A percentile compares a stretch with the other conserved stretches of the same genome.
These are phyloP conservation scores for Clistopyga incitator DNA, from an alignment of 2,888 invertebrate species.

Conservation along the genomic window DNA sequence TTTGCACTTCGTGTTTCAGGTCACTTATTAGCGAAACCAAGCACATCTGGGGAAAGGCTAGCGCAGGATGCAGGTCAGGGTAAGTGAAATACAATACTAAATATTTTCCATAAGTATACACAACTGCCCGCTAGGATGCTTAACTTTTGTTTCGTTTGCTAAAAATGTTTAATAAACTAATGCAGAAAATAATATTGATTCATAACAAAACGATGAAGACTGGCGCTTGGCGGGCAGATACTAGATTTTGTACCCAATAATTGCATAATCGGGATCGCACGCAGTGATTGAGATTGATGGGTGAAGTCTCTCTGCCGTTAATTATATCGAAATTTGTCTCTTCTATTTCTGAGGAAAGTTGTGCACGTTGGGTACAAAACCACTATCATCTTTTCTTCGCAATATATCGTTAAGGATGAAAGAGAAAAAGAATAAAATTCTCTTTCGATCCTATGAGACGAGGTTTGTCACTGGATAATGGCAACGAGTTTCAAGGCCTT, in stretches of 20 bases:
- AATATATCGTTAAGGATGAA: slow-evolving; percentile 38
- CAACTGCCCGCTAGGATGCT: slow-evolving; percentile 72
- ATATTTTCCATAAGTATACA: slow-evolving; percentile 61
- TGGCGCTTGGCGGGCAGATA: slow-evolving; percentile 30
- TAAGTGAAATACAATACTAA: slow-evolving; percentile 75
- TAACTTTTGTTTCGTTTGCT: slow-evolving; percentile 11
- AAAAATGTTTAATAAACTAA: neutral
- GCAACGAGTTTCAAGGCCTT: slow-evolving; percentile 37
- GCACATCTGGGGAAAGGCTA: slow-evolving; percentile 83
- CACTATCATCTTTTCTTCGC: slow-evolving; percentile 52
- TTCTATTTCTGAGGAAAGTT: slow-evolving; percentile 38
- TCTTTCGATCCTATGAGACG: slow-evolving; percentile 43
- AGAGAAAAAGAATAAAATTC: slow-evolving; percentile 39
- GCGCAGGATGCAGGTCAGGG: slow-evolving; percentile 84
- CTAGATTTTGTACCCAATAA: slow-evolving; percentile 66
- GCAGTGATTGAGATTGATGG: slow-evolving; percentile 31
- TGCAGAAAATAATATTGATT: neutral
- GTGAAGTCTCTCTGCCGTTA: slow-evolving; percentile 34
- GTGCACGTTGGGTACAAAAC: slow-evolving; percentile 66
- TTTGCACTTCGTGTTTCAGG: slow-evolving; percentile 72
- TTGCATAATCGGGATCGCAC: slow-evolving; percentile 59
- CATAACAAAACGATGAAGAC: neutral
- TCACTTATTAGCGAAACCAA: slow-evolving; percentile 83
- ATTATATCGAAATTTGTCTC: slow-evolving; percentile 8
- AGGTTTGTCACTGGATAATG: slow-evolving; percentile 29